These are phyloP conservation scores for Myotis daubentonii DNA, from an alignment of 2,797 vertebrate genomes.

Conservation along the genomic window DNA sequence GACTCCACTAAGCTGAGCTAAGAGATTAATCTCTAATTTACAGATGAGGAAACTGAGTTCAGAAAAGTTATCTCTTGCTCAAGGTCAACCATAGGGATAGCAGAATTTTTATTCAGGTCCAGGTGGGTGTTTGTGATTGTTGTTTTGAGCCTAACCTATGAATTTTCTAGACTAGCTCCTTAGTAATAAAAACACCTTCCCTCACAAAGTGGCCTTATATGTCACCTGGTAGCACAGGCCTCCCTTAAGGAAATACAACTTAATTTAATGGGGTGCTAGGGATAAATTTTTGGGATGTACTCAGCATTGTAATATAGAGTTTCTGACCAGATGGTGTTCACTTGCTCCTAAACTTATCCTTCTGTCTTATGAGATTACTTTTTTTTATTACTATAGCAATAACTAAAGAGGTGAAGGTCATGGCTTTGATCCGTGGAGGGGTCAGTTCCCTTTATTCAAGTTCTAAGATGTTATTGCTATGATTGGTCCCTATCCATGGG, in stretches of 20 bases:
- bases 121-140: neutral
- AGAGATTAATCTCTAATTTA: neutral
- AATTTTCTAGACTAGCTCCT: conserved; percentile 44
- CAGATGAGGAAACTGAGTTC: neutral
- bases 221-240: conserved; percentile 30
- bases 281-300: conserved; percentile 7
- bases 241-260: conserved; percentile 49
- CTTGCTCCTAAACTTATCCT: conserved; percentile 17
- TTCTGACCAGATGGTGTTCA: conserved; percentile 40
- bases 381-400: conserved; percentile 25
- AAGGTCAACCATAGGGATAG: neutral
- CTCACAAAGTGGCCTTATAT: neutral
- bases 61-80: neutral
- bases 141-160: neutral
- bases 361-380: conserved; percentile 5
- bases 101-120: neutral
- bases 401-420: conserved; percentile 4
- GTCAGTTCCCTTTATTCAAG: conserved; percentile 30
- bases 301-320: conserved; percentile 28
- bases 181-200: conserved; percentile 49
- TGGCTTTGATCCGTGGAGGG: neutral
- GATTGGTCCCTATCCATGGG: neutral
- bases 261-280: conserved; percentile 52
- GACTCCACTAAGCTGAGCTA: neutral
- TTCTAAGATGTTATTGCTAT: neutral